Percentiles rank a stretch among this genome's conserved stretches.
Conservation (phyloP, 2,888 invertebrate genomes). For the Oasisia sp. region DNA sequence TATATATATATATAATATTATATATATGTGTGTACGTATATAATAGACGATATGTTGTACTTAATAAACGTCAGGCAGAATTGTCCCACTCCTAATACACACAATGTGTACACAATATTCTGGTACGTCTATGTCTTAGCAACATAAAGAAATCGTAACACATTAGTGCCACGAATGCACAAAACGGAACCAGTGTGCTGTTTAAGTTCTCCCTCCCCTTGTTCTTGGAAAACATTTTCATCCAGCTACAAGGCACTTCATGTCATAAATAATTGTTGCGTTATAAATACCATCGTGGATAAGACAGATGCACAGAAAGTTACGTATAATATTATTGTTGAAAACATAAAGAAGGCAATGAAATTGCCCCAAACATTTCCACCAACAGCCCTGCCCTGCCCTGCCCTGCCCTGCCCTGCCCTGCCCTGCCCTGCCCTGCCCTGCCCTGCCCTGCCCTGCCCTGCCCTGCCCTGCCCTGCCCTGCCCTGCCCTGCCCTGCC, state of each 20-base stretch:
- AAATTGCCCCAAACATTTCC: background rate
- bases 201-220: background rate
- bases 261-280: background rate
- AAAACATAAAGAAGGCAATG: background rate
- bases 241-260: background rate
- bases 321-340: background rate
- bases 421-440: constrained; percentile 23
- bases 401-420: constrained; percentile 18
- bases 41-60: background rate
- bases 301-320: background rate
- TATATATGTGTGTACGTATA: too few species aligned
- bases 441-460: constrained; percentile 21
- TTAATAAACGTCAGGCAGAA: background rate
- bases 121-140: background rate
- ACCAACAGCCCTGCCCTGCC: background rate
- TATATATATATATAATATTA: too few species aligned
- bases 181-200: background rate
- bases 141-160: background rate
- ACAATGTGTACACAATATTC: background rate
- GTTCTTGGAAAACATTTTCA: background rate
- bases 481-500: background rate
- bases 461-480: background rate
- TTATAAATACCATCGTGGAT: background rate
- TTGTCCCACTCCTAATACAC: background rate
- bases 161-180: background rate